These are phyloP conservation scores for Diaphora mendica DNA, from an alignment of 2,888 invertebrate genomes.

Conservation along the genomic window DNA sequence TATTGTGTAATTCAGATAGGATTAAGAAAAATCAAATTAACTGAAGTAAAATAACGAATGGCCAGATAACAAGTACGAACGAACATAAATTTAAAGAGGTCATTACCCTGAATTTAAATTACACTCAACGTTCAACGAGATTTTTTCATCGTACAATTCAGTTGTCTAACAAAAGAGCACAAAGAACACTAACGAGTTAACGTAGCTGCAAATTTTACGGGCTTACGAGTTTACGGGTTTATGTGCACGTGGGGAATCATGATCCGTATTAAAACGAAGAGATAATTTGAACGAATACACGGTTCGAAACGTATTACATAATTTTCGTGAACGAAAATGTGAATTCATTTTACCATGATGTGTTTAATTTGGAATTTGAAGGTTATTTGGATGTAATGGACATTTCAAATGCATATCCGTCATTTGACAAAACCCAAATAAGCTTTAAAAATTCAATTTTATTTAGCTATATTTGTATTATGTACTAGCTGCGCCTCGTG, in stretches of 20 bases:
- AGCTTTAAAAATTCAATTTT: no score
- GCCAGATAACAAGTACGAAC: neutral
- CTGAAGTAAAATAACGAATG: neutral
- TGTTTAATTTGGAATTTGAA: no score
- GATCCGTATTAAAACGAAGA: conserved; percentile 4
- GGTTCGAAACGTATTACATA: neutral
- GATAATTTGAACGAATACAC: neutral
- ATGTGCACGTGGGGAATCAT: neutral
- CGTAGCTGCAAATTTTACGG: conserved; percentile 17
- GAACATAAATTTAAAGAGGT: neutral
- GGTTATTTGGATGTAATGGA: no score
- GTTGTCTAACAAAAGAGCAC: conserved; percentile 35
- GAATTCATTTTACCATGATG: neutral
- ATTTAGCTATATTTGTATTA: no score
- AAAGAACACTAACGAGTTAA: conserved; percentile 46
- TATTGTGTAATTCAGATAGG: no score
- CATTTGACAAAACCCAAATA: no score
- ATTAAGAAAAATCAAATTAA: neutral
- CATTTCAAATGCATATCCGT: no score
- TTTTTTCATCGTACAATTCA: conserved; percentile 29
- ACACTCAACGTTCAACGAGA: conserved; percentile 9
- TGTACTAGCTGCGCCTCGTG: no score
- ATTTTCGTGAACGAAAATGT: neutral
- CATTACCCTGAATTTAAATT: neutral
- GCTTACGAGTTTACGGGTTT: conserved; percentile 5